phyloP scores from a whole-genome alignment of 2,888 invertebrate species.

The Keiferia lycopersicella region DNA sequence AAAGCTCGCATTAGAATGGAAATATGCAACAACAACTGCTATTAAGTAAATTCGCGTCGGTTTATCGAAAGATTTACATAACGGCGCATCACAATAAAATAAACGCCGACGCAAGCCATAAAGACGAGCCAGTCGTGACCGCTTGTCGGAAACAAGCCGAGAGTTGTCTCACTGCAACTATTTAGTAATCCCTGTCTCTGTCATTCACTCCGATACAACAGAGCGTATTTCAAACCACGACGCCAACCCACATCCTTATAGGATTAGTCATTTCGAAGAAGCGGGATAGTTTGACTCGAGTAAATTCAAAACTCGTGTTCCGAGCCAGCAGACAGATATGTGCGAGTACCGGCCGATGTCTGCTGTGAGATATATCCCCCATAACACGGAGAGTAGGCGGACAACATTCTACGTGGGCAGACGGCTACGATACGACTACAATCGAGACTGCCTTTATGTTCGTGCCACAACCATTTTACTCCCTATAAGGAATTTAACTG shows the following conservation, averaged over 20 bases:
- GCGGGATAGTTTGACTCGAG: neutral
- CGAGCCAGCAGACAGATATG: slow-evolving; percentile 14
- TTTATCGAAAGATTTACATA: slow-evolving; percentile 48
- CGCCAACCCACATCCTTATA: slow-evolving; percentile 15
- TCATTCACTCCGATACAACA: slow-evolving; percentile 13
- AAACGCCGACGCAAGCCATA: slow-evolving; percentile 43
- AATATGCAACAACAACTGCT: slow-evolving; percentile 20
- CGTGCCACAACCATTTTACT: slow-evolving; percentile 54
- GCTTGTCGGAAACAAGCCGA: slow-evolving; percentile 33
- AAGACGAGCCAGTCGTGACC: slow-evolving; percentile 42
- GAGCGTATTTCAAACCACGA: slow-evolving; percentile 13
- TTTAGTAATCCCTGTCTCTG: slow-evolving; percentile 19
- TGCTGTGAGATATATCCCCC: slow-evolving; percentile 67
- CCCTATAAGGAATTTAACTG: slow-evolving; percentile 55
- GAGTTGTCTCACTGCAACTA: slow-evolving; percentile 17
- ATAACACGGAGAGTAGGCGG: slow-evolving; percentile 61
- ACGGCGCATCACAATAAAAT: slow-evolving; percentile 42
- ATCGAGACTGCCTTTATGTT: slow-evolving; percentile 54
- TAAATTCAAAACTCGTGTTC: slow-evolving; percentile 13
- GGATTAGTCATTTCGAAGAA: slow-evolving; percentile 18
- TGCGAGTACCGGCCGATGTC: slow-evolving; percentile 47
- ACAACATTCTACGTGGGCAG: slow-evolving; percentile 47
- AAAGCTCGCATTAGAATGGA: neutral
- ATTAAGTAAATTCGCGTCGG: slow-evolving; percentile 33
- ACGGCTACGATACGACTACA: slow-evolving; percentile 41